Base-by-base conservation (phyloP, 1,140 invertebrate genomes). In the Latrodectus geometricus region DNA sequence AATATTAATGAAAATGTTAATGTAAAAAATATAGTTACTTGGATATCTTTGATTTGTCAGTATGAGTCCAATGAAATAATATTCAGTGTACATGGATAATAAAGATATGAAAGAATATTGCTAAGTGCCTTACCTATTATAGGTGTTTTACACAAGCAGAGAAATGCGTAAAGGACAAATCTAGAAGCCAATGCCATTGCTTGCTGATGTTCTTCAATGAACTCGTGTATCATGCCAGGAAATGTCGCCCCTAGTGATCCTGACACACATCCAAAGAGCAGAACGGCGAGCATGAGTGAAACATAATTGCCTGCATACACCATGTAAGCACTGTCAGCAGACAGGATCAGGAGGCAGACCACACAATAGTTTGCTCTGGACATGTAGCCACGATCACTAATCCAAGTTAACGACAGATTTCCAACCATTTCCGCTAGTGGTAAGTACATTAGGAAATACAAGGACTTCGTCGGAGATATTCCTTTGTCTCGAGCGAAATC, bases 401-500 rank as follows among this genome's bases (percentile, higher is more conserved):
- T 17, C 74, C 74, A 76, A 4, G 50, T 54, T 8, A 76, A 9
- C 3, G 50, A 50, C 8, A 76, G 20, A 14, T 54, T 50, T 15
- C 74, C 74, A 17, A 76, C 20, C 74, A 61, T 23, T 17, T 76
- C 74, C 9, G 54, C 14, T 17, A 76, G 12, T 3, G 74, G 61
- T 8, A 76, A 4, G 17, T 7, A 76, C 4, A 76, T 12, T 21
- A 76, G 17, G 0, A 61, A 15, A 7, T 11, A 8, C 9, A 61
- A 35, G 23, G 54, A 50, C n/a, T 56, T 14, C 12, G 1, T 61
- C 8, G 52, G 35, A 2, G 52, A 54, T 35, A 76, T 14, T 20
- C 74, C 74, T 11, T 8, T 17, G 12, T 76, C 74, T 61, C 74
- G 23, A 14, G 14, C 17, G 14, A 76, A 76, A 76, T 76, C 74